Percentiles rank a stretch among this genome's conserved stretches.
These are phyloP conservation scores for Brachynemurus nebulosus DNA, from an alignment of 2,888 invertebrate genomes.

Conservation along the genomic window DNA sequence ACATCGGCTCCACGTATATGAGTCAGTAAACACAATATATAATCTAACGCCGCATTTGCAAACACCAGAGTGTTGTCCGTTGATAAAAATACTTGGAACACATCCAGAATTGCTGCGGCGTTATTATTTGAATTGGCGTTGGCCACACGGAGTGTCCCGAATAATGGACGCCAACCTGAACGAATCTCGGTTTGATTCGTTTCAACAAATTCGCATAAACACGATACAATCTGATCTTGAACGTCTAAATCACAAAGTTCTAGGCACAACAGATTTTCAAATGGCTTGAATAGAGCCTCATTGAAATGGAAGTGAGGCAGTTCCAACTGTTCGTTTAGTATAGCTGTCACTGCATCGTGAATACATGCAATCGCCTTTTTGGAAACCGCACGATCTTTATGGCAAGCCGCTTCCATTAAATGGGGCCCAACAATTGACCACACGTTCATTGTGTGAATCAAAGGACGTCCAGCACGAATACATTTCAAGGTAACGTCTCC, in stretches of 20 bases:
- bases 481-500: slow-evolving; percentile 82
- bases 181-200: slow-evolving; percentile 85
- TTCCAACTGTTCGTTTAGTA: slow-evolving; percentile 77
- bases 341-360: slow-evolving; percentile 78
- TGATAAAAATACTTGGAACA: slow-evolving; percentile 84
- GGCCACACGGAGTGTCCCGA: slow-evolving; percentile 84
- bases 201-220: slow-evolving; percentile 91
- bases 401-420: slow-evolving; percentile 90
- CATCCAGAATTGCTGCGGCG: slow-evolving; percentile 66
- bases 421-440: slow-evolving; percentile 91
- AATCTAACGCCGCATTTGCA: slow-evolving; percentile 87
- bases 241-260: slow-evolving; percentile 90
- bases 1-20: slow-evolving; percentile 57
- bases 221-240: slow-evolving; percentile 83
- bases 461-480: slow-evolving; percentile 70
- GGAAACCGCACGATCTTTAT: slow-evolving; percentile 75
- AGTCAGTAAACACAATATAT: slow-evolving; percentile 76
- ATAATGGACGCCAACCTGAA: slow-evolving; percentile 92
- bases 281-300: slow-evolving; percentile 87
- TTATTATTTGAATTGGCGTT: slow-evolving; percentile 49
- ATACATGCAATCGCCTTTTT: slow-evolving; percentile 86
- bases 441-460: slow-evolving; percentile 81
- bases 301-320: slow-evolving; percentile 91
- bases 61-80: slow-evolving; percentile 89
- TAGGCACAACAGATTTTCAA: slow-evolving; percentile 84